These are phyloP conservation scores for Murina feae DNA, from an alignment of 2,113 vertebrate genomes.

Conservation along the genomic window DNA sequence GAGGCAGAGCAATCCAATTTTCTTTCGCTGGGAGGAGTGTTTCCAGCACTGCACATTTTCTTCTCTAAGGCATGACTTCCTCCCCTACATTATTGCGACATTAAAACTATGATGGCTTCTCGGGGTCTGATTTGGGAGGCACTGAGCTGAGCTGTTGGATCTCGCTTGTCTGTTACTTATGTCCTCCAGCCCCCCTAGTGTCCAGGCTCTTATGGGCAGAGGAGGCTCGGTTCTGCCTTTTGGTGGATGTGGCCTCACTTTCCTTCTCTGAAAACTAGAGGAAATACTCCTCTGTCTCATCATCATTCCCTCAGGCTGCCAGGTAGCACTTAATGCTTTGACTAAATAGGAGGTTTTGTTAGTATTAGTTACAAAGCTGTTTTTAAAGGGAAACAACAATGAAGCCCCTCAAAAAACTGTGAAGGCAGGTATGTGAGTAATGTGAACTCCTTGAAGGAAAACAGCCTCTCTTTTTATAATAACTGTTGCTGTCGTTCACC, in stretches of 20 bases:
- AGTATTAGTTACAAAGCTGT: neutral
- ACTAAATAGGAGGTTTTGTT: neutral
- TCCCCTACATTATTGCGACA: neutral
- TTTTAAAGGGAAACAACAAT: neutral
- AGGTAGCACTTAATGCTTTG: neutral
- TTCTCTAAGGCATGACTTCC: slow-evolving; percentile 36
- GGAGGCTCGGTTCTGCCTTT: neutral
- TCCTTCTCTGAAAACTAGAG: neutral
- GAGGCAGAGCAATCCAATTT: neutral
- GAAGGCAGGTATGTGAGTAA: neutral
- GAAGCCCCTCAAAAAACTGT: neutral
- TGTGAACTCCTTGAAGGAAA: neutral
- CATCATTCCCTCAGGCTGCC: neutral
- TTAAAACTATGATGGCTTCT: neutral
- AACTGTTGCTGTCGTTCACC: neutral
- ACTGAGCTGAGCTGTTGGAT: neutral
- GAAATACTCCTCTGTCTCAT: neutral
- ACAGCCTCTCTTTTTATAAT: neutral
- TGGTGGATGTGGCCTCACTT: neutral
- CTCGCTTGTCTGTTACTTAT: neutral
- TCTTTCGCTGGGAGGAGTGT: neutral
- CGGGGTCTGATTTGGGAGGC: neutral
- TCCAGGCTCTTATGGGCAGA: neutral
- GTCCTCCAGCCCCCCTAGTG: neutral
- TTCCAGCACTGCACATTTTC: neutral